Percentiles rank a stretch among this genome's conserved stretches.
phyloP scores from a whole-genome alignment of 2,113 vertebrate genomes.

The Tricholaema leucomelas region DNA sequence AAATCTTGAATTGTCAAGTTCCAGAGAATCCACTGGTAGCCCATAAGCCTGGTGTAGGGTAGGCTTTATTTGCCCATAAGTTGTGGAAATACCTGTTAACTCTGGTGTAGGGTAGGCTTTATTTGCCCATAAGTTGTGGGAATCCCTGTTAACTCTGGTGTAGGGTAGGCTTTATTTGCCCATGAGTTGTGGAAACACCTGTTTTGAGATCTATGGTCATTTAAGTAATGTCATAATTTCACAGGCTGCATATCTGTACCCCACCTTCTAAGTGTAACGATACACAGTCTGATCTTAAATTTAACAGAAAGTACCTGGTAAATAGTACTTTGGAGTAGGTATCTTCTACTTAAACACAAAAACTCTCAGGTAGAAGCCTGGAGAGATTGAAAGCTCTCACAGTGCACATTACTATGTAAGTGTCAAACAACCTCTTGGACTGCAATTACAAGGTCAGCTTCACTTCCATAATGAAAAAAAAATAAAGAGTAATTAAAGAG shows the following conservation, averaged over 20 bases:
- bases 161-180: no score
- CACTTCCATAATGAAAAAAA: neutral
- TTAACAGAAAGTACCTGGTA: neutral
- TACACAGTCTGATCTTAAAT: neutral
- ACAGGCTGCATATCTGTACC: neutral
- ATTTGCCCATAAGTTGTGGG: neutral
- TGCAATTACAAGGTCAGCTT: neutral
- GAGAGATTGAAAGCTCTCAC: neutral
- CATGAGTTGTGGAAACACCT: neutral
- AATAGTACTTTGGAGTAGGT: neutral
- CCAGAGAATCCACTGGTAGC: neutral
- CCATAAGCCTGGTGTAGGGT: neutral
- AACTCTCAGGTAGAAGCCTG: neutral
- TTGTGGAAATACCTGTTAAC: no score
- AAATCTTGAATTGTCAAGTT: neutral
- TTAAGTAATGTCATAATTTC: neutral
- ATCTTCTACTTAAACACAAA: neutral
- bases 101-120: no score
- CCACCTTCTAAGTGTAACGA: neutral
- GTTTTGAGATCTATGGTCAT: neutral
- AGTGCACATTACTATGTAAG: neutral
- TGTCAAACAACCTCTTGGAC: neutral
- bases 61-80: neutral
- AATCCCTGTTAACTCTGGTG: neutral
- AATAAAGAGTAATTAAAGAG: neutral